Percentiles rank a stretch among this genome's conserved stretches.
Conservation (phyloP, 2,113 vertebrate genomes). For the Passer domesticus region DNA sequence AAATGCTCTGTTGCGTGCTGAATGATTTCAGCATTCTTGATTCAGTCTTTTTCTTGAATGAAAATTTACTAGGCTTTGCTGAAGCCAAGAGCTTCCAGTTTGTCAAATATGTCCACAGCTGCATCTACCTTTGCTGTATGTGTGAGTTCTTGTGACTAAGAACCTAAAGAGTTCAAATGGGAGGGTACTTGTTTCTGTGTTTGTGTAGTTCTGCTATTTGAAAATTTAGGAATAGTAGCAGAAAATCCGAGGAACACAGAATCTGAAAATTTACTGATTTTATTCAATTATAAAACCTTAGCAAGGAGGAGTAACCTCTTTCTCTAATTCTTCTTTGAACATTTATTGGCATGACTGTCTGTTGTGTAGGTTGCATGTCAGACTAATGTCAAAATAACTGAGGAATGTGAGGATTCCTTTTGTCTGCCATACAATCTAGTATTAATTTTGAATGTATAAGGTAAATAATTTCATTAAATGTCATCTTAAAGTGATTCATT, state of each 20-base stretch:
- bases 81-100: not conserved
- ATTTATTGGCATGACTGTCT: not conserved
- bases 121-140: not conserved
- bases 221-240: not conserved
- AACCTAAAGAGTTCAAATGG: not conserved
- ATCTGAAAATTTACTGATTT: not conserved
- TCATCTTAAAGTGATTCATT: not conserved
- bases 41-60: not conserved
- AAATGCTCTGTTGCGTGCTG: not conserved
- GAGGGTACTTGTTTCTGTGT: not conserved
- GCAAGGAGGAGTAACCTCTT: not conserved
- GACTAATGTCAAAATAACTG: not conserved
- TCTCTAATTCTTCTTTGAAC: not conserved
- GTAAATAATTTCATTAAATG: not conserved
- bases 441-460: not conserved
- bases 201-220: not conserved
- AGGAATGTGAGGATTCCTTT: not conserved
- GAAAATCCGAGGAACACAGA: not conserved
- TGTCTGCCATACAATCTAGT: not conserved
- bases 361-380: not conserved
- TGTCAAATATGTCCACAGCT: not conserved
- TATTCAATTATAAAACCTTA: not conserved
- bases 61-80: not conserved
- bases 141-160: not conserved
- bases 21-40: not conserved